These are phyloP conservation scores for Mesoclemmys tuberculata DNA, from an alignment of 2,113 vertebrate genomes.

Conservation along the genomic window DNA sequence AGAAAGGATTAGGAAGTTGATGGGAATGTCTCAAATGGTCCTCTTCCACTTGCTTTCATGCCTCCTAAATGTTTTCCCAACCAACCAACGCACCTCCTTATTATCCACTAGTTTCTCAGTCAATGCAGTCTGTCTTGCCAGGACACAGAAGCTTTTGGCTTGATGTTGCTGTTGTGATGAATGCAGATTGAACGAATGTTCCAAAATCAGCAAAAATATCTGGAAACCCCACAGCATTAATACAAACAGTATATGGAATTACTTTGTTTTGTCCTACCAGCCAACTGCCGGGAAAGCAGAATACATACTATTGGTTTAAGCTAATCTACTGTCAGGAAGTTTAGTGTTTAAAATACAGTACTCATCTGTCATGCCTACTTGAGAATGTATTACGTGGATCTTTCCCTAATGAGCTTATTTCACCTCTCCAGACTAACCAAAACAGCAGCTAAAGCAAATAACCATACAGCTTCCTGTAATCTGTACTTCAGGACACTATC, in stretches of 20 bases:
- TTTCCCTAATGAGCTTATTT: constrained; percentile 3
- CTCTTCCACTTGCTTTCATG: neutral
- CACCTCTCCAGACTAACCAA: neutral
- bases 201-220: neutral
- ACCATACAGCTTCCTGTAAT: neutral
- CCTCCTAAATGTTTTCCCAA: neutral
- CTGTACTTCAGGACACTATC: neutral
- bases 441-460: neutral
- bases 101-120: neutral
- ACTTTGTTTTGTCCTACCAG: constrained; percentile 26
- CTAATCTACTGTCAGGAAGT: constrained; percentile 21
- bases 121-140: neutral
- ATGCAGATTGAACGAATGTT: neutral
- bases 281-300: neutral
- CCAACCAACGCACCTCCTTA: neutral
- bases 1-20: neutral
- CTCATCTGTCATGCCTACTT: constrained; percentile 14
- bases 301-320: neutral
- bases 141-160: neutral
- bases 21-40: neutral
- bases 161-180: neutral
- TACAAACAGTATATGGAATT: neutral
- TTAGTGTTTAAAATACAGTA: constrained; percentile 24
- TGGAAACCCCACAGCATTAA: neutral
- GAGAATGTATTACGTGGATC: neutral